phyloP scores from a whole-genome alignment of 2,797 vertebrate species.

The Melanotaenia parkinsoni region DNA sequence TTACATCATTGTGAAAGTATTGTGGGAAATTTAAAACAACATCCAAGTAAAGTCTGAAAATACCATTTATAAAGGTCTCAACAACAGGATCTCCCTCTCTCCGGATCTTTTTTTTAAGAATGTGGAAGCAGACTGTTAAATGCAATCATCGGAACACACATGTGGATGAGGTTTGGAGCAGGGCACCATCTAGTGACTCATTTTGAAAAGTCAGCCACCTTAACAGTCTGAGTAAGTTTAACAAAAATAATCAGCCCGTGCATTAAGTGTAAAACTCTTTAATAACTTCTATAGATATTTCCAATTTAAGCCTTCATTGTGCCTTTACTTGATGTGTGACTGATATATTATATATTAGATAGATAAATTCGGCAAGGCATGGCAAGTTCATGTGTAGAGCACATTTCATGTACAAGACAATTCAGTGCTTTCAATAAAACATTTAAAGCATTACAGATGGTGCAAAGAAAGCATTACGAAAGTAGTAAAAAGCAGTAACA shows the following conservation, averaged over 20 bases:
- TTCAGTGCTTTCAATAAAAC: too few relatives aligned
- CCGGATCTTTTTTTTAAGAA: neutral
- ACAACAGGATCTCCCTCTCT: neutral
- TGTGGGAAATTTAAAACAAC: too few relatives aligned
- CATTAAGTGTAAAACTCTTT: neutral
- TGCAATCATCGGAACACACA: neutral
- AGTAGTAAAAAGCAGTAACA: too few relatives aligned
- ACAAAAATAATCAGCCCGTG: neutral
- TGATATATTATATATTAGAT: too few relatives aligned
- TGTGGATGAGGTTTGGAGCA: conserved; percentile 37
- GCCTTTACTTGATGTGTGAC: neutral
- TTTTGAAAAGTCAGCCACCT: neutral
- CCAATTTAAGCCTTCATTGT: neutral
- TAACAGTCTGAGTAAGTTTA: neutral
- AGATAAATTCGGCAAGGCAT: too few relatives aligned
- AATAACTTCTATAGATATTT: neutral
- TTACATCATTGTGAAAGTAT: neutral
- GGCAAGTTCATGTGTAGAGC: too few relatives aligned
- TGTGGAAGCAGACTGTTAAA: neutral
- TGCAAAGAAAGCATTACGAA: too few relatives aligned
- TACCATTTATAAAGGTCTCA: neutral
- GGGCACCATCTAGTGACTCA: conserved; percentile 62
- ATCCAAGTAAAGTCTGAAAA: too few relatives aligned
- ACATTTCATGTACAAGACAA: too few relatives aligned
- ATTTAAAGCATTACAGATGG: too few relatives aligned